These are phyloP conservation scores for Tiliacea citrago DNA, from an alignment of 2,888 invertebrate genomes.

Conservation along the genomic window DNA sequence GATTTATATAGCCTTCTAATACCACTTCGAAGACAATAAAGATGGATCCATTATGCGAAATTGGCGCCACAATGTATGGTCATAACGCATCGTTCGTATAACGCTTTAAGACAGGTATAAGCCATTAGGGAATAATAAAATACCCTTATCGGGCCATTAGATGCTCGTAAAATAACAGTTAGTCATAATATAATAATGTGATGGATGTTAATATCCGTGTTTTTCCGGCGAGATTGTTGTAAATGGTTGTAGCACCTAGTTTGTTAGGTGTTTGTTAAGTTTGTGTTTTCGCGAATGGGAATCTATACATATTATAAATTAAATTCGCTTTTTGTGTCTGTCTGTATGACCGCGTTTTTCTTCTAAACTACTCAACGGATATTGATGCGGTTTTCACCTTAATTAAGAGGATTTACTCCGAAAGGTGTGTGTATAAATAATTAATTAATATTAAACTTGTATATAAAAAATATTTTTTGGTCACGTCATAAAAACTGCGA, in stretches of 20 bases:
- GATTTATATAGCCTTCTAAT: conserved; percentile 75
- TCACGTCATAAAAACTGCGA: neutral
- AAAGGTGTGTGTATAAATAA: too few relatives aligned
- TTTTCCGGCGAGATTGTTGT: conserved; percentile 77
- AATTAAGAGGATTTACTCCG: neutral
- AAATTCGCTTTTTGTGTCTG: neutral
- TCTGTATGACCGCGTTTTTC: neutral
- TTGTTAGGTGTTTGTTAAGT: neutral
- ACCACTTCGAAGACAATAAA: conserved; percentile 82
- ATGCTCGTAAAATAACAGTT: conserved; percentile 90
- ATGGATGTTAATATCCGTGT: conserved; percentile 88
- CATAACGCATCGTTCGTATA: conserved; percentile 85
- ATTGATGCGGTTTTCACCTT: neutral
- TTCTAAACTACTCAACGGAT: neutral
- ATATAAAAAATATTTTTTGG: too few relatives aligned
- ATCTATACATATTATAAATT: neutral
- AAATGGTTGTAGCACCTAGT: conserved; percentile 45
- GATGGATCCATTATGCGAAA: conserved; percentile 87
- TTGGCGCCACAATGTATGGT: conserved; percentile 83
- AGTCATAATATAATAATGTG: conserved; percentile 88
- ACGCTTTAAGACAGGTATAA: conserved; percentile 88
- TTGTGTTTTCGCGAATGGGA: neutral
- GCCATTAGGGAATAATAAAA: conserved; percentile 90
- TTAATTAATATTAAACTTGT: too few relatives aligned
- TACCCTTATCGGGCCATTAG: conserved; percentile 89